Evolutionary conservation across 2,888 invertebrate species (phyloP).

Genomic region (Pilophorus perplexus): DNA sequence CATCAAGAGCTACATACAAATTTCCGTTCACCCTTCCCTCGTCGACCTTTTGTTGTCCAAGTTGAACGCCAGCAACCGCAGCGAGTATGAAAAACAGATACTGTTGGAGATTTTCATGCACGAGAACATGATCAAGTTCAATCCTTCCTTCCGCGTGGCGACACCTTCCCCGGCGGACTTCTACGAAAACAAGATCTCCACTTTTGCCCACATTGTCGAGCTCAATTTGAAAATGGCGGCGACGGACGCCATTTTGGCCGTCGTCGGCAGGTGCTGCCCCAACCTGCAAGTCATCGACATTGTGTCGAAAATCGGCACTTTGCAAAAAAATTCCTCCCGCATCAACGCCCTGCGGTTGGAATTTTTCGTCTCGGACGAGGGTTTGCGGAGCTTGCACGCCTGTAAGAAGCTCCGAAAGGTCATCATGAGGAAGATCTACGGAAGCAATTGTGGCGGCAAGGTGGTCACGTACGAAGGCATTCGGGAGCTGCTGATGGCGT

Average conservation of each 20-base stretch:
- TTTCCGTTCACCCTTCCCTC: not conserved
- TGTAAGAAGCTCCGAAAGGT: constrained; percentile 22
- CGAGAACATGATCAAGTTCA: constrained; percentile 21
- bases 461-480: constrained; percentile 38
- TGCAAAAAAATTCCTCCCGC: not conserved
- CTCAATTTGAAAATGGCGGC: constrained; percentile 38
- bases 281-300: constrained; percentile 34
- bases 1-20: not conserved
- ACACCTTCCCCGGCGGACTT: constrained; percentile 1
- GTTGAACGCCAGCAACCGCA: not conserved
- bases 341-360: constrained; percentile 39
- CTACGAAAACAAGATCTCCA: constrained; percentile 15
- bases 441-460: constrained; percentile 40
- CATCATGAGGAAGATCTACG: constrained; percentile 38
- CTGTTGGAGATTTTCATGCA: constrained; percentile 33
- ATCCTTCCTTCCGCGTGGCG: constrained; percentile 28
- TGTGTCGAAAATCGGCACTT: constrained; percentile 36
- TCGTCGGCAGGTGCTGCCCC: constrained; percentile 37
- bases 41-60: constrained; percentile 1
- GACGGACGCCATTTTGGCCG: constrained; percentile 35
- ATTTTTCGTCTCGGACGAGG: constrained; percentile 36
- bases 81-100: not conserved
- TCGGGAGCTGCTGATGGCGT: constrained; percentile 7
- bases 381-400: constrained; percentile 22
- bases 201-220: constrained; percentile 26